Evolutionary conservation across 2,113 vertebrate species (phyloP).

Genomic region (Sorex araneus): DNA sequence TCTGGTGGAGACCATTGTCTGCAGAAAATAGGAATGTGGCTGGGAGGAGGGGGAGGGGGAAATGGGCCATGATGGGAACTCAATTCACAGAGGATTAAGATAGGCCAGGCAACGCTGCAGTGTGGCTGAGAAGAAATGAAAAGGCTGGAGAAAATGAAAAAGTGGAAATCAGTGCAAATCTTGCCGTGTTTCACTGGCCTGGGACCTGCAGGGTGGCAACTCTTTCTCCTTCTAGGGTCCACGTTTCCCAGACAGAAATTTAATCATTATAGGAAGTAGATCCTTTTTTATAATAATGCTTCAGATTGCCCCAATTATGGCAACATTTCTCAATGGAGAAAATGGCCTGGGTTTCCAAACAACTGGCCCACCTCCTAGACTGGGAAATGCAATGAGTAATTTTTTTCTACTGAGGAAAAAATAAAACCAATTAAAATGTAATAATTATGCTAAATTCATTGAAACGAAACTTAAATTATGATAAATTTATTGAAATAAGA

Average conservation of each 20-base stretch:
- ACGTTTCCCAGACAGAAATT: constrained; percentile 14
- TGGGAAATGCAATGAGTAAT: not conserved
- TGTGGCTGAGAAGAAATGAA: not conserved
- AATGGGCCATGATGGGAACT: not conserved
- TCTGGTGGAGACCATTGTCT: not conserved
- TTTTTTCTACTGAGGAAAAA: not conserved
- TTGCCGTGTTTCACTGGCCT: not conserved
- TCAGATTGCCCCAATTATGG: not conserved
- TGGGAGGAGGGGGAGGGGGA: not conserved
- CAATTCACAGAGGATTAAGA: not conserved
- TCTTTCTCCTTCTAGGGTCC: not conserved
- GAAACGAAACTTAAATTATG: not conserved
- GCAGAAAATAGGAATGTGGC: not conserved
- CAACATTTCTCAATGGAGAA: constrained; percentile 46
- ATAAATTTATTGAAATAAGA: not conserved
- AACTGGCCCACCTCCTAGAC: not conserved
- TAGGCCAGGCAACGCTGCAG: not conserved
- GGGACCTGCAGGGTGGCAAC: not conserved
- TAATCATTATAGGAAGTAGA: not conserved
- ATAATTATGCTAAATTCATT: not conserved
- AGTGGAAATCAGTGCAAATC: not conserved
- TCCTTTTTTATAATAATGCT: not conserved
- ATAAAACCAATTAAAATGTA: not conserved
- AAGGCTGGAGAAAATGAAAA: not conserved
- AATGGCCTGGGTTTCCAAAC: constrained; percentile 30